Evolutionary conservation across 2,797 vertebrate species (phyloP), one percentile per base, ranked within the genome.

Genomic region (Onychomys leucogaster): DNA sequence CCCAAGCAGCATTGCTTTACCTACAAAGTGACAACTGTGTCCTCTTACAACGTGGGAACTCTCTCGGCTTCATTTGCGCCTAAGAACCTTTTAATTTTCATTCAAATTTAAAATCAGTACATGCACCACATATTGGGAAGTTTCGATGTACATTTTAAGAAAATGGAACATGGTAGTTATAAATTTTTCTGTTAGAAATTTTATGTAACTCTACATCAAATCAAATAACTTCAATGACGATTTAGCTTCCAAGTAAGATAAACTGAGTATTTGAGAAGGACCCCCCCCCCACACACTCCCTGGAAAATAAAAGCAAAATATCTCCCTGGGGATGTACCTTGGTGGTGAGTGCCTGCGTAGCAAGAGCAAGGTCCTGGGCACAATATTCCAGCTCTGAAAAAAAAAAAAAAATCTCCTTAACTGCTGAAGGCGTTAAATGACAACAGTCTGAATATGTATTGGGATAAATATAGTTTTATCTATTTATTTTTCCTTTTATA

Each of bases 221-320:
- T 73, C n/a, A 94, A 65, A 6, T 90, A 71, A 94, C 87, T 78
- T 91, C 78, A 92, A 0, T 82, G 55, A 81, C 92, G 55, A 89
- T 49, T 89, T 77, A 46, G 7, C 32, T 88, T 97, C 41, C 1
- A 17, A 59, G n/a, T 94, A n/a, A 71, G 29, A 87, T 89, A 41
- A 34, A 6, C 16, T 91, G 17, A 91, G 0, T 43, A 86, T 94
- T 78, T 52, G 80, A 49, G 9, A 95, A 90, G 37, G 84, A n/a
- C n/a, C 17, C 29, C 85, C 41, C 41, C 6, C 67, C 21, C 46
- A n/a, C n/a, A n/a, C n/a, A n/a, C n/a, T n/a, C n/a, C n/a, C n/a
- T n/a, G n/a, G 8, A 65, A 81, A 78, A 91, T 85, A 32, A 80
- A 91, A 94, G 16, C 61, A 43, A 85, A 73, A 37, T 77, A 87